These are phyloP conservation scores for Pandion haliaetus DNA, from an alignment of 2,113 vertebrate genomes.

Conservation along the genomic window DNA sequence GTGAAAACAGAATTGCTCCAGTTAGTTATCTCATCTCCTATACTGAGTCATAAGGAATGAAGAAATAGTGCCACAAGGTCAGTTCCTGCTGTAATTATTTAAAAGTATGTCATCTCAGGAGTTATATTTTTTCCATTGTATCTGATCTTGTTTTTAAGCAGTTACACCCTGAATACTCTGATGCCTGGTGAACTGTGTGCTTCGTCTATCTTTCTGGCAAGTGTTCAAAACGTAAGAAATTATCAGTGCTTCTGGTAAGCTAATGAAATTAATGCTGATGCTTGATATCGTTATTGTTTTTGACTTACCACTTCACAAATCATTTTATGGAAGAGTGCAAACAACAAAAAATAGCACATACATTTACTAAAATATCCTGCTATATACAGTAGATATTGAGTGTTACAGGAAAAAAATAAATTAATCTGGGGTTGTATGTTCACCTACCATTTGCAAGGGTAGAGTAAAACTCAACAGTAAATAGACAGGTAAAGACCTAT, in stretches of 20 bases:
- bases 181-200: not conserved
- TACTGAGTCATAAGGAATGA: not conserved
- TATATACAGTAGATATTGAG: not conserved
- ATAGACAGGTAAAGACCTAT: not conserved
- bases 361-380: not conserved
- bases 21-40: not conserved
- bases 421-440: not conserved
- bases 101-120: not conserved
- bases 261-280: conserved; percentile 5
- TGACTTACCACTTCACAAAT: not conserved
- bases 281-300: conserved; percentile 2
- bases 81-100: not conserved
- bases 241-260: not conserved
- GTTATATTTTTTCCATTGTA: not conserved
- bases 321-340: not conserved
- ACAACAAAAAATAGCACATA: not conserved
- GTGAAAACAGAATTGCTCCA: not conserved
- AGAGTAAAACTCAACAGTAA: not conserved
- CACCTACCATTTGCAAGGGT: not conserved
- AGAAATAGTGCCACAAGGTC: not conserved
- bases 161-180: not conserved
- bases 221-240: not conserved
- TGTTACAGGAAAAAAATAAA: not conserved
- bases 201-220: not conserved
- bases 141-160: not conserved